These are phyloP conservation scores for Drosophila asahinai DNA, from an alignment of 1,140 invertebrate species.

Conservation along the genomic window DNA sequence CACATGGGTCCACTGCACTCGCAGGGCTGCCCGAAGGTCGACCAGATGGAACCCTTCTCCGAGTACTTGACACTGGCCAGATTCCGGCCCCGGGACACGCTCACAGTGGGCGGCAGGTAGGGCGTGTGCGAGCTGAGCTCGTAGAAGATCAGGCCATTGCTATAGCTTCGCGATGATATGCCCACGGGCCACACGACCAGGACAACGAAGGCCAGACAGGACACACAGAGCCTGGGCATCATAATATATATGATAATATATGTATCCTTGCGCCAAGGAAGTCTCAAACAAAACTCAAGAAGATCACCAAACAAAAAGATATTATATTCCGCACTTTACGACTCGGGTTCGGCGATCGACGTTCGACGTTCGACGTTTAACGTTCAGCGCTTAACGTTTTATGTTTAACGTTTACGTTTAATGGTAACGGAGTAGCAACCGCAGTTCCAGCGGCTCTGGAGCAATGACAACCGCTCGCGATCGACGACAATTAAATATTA, in stretches of 20 bases:
- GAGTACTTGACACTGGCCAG: slow-evolving; percentile 75
- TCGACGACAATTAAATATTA: slow-evolving; percentile 80
- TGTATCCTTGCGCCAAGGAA: slow-evolving; percentile 7
- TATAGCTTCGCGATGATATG: slow-evolving; percentile 65
- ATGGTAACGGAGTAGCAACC: slow-evolving; percentile 14
- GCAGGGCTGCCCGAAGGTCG: slow-evolving; percentile 80
- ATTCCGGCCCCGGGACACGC: slow-evolving; percentile 73
- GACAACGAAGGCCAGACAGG: slow-evolving; percentile 9
- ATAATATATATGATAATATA: neutral
- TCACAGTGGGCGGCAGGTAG: slow-evolving; percentile 75
- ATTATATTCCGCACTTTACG: neutral
- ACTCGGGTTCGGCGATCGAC: neutral
- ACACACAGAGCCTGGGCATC: slow-evolving; percentile 16
- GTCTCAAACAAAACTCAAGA: slow-evolving; percentile 5
- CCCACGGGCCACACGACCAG: slow-evolving; percentile 5
- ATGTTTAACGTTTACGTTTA: slow-evolving; percentile 14
- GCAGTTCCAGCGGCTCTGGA: slow-evolving; percentile 14
- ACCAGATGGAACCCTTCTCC: slow-evolving; percentile 78
- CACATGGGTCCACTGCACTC: slow-evolving; percentile 60
- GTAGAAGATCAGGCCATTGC: slow-evolving; percentile 78
- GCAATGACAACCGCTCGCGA: slow-evolving; percentile 68
- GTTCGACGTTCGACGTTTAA: neutral
- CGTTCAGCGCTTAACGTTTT: neutral
- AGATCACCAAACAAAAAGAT: slow-evolving; percentile 40
- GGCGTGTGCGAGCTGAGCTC: slow-evolving; percentile 59